Evolutionary conservation across 1,140 invertebrate genomes (phyloP), one percentile per base, ranked within the genome.

Genomic region (Aphelenchoides avenae): DNA sequence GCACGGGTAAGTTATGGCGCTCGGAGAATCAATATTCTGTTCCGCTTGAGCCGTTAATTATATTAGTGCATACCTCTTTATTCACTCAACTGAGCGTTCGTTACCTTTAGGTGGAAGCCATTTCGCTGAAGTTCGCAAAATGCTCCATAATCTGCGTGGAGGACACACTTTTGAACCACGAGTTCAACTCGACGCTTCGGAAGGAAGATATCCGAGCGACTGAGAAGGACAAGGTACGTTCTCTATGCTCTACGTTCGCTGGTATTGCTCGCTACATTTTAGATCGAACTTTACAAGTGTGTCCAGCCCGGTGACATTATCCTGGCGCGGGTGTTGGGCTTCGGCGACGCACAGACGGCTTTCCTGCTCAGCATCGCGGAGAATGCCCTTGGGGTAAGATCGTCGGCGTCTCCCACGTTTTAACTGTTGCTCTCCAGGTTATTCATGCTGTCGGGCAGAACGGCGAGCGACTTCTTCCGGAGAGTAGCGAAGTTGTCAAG

Each of bases 91-190:
- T n/a, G n/a, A n/a, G n/a, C n/a, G n/a, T n/a, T n/a, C n/a, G n/a
- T 41, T 41, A 53, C 22, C 63, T 57, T 34, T 49, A n/a, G 57
- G 67, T 68, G 0, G 54, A 64, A 15, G n/a, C 36, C 15, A 40
- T 68, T 5, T 54, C 55, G 1, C 36, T 57, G 13, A 51, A 52
- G 29, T 68, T 52, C 36, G 66, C 66, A 5, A 71, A 65, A 24
- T 69, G 66, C 31, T 66, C 66, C 11, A 69, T 69, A 30, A 51
- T 69, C n/a, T 70, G 69, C 36, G 60, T 69, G 20, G 69, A 48
- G 24, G 49, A 69, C 26, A 71, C 57, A 13, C 30, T 66, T 15
- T 42, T 69, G 15, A 20, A 22, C 4, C 40, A 65, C 46, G 64
- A 62, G 34, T 69, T 71, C 43, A 64, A 43, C 24, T 72, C 68